Evolutionary conservation across 1,140 invertebrate species (phyloP).

Genomic region (Teleogryllus occipitalis): DNA sequence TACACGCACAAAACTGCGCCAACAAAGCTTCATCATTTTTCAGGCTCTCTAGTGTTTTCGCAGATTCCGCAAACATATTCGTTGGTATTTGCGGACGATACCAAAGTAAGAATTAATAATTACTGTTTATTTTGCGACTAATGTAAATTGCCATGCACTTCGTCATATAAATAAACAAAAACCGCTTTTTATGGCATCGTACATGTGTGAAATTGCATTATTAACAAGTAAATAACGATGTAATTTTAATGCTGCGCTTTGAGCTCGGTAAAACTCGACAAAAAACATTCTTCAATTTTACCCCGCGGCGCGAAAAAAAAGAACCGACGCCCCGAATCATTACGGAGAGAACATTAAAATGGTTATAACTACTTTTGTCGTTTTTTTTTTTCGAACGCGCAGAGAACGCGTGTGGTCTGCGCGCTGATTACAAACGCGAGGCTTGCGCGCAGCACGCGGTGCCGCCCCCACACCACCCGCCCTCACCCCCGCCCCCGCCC

Average conservation of each 20-base stretch:
- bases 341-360: neutral
- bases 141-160: neutral
- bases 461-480: no score
- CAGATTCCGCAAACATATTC: neutral
- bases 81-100: neutral
- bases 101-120: neutral
- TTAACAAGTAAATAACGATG: constrained; percentile 1
- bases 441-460: no score
- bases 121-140: neutral
- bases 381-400: neutral
- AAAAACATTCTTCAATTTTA: neutral
- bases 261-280: neutral
- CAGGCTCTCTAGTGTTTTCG: neutral
- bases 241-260: constrained; percentile 5
- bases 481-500: no score
- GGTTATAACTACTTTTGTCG: neutral
- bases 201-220: neutral
- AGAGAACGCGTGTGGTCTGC: neutral
- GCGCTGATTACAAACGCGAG: neutral
- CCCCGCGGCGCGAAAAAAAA: neutral
- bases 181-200: neutral
- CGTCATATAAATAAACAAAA: neutral
- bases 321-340: neutral
- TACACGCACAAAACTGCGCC: neutral
- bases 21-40: neutral